phyloP scores from a whole-genome alignment of 2,888 invertebrate species.

The Drosophila siamana region DNA sequence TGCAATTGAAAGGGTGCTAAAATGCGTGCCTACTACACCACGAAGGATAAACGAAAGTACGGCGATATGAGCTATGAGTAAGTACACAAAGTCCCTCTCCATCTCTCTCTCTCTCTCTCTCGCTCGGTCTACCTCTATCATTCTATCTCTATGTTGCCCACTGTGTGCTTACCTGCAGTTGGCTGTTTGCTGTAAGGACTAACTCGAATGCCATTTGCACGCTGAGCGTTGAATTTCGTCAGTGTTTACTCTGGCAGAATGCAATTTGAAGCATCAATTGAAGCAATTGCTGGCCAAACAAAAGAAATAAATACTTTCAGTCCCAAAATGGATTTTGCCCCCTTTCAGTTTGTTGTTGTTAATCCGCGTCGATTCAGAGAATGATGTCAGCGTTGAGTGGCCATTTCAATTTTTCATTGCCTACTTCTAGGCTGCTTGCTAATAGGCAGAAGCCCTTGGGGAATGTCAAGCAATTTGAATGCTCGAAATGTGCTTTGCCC shows the following conservation, averaged over 20 bases:
- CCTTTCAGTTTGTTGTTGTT: not conserved
- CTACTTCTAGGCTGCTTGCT: slow-evolving; percentile 30
- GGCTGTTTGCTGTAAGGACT: slow-evolving; percentile 61
- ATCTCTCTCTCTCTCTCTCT: slow-evolving; percentile 5
- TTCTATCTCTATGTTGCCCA: not conserved
- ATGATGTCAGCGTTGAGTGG: not conserved
- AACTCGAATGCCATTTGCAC: slow-evolving; percentile 63
- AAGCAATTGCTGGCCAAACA: slow-evolving; percentile 44
- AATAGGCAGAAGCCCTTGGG: not conserved
- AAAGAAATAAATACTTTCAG: slow-evolving; percentile 7
- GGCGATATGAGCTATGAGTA: slow-evolving; percentile 82
- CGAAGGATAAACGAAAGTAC: slow-evolving; percentile 78
- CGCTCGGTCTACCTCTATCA: not conserved
- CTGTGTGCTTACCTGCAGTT: slow-evolving; percentile 34
- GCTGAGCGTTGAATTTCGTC: slow-evolving; percentile 19
- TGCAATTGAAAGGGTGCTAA: slow-evolving; percentile 41
- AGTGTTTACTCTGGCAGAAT: slow-evolving; percentile 54
- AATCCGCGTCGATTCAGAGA: slow-evolving; percentile 2
- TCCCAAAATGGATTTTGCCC: slow-evolving; percentile 18
- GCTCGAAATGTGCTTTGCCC: not conserved
- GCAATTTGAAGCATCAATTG: slow-evolving; percentile 64
- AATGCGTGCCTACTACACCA: slow-evolving; percentile 77
- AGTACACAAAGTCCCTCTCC: slow-evolving; percentile 50
- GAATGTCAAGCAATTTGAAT: too few relatives aligned
- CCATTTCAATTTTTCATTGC: slow-evolving; percentile 12